Conservation (phyloP, 1,140 invertebrate species). For the Oryzaephilus surinamensis region DNA sequence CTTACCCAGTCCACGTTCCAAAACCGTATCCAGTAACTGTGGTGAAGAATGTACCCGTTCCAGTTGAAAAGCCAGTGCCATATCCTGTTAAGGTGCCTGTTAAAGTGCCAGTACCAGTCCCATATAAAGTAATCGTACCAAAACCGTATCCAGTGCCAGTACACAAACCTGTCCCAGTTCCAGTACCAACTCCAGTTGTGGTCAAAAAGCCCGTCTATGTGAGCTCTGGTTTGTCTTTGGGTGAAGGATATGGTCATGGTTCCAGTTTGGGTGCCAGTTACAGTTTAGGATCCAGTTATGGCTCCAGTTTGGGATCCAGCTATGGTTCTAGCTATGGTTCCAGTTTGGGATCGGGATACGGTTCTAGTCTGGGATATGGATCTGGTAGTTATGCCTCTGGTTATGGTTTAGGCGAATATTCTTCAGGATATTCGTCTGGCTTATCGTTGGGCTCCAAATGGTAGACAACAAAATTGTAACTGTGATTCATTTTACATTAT, state of each 20-base stretch:
- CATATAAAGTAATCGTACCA: conserved; percentile 35
- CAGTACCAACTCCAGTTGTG: conserved; percentile 21
- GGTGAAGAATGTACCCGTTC: conserved; percentile 25
- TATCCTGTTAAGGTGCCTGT: conserved; percentile 23
- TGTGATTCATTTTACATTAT: too few species aligned
- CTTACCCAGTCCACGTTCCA: conserved; percentile 6
- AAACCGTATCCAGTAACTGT: conserved; percentile 20
- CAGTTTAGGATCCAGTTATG: too few species aligned
- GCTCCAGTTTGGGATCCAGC: too few species aligned
- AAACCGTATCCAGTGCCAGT: conserved; percentile 33
- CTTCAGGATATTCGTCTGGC: too few species aligned
- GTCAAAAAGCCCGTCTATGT: conserved; percentile 44
- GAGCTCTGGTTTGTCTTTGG: conserved; percentile 37
- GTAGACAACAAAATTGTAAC: too few species aligned
- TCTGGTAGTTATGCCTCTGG: too few species aligned
- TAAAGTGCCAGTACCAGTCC: conserved; percentile 35
- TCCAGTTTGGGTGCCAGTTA: too few species aligned
- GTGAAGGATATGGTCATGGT: conserved; percentile 9
- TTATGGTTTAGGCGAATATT: too few species aligned
- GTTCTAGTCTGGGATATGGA: too few species aligned
- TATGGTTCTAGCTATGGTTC: too few species aligned
- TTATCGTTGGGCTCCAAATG: too few species aligned
- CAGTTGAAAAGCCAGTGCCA: conserved; percentile 24
- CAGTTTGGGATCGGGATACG: too few species aligned
- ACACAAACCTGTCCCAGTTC: conserved; percentile 35